Conservation (phyloP, 2,113 vertebrate genomes). For the Lagopus muta region DNA sequence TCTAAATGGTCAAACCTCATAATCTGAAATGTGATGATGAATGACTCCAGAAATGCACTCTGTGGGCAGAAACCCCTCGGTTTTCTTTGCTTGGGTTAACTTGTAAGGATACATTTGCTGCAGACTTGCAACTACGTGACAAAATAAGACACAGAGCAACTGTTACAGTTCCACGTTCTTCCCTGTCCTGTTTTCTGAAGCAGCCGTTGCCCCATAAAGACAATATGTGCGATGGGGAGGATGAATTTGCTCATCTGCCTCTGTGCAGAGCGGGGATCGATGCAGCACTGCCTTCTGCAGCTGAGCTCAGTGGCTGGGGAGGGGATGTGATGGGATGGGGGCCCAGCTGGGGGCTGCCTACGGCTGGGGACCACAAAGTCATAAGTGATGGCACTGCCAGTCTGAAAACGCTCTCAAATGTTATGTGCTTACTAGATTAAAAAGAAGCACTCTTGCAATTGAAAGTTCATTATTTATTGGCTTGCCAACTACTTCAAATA, state of each 20-base stretch:
- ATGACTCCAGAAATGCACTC: background rate
- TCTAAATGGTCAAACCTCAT: background rate
- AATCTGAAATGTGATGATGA: background rate
- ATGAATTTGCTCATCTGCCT: background rate
- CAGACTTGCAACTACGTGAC: background rate
- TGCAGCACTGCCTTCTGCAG: background rate
- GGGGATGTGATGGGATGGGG: background rate
- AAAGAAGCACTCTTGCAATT: too few relatives aligned
- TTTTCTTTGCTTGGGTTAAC: background rate
- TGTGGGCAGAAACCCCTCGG: background rate
- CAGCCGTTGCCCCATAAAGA: background rate
- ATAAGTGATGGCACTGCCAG: background rate
- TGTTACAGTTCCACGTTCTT: too few relatives aligned
- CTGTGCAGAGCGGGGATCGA: background rate
- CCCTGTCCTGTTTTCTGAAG: accelerated
- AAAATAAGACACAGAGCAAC: background rate
- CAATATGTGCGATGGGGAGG: background rate
- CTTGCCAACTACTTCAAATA: background rate
- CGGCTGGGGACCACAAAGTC: background rate
- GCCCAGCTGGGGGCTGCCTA: background rate
- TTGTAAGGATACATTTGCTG: accelerated
- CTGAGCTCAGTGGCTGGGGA: background rate
- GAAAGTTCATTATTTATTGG: background rate
- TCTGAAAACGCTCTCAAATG: background rate
- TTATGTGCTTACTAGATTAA: too few relatives aligned